Conservation (phyloP, 2,888 invertebrate species). For the Lacanobia oleracea region DNA sequence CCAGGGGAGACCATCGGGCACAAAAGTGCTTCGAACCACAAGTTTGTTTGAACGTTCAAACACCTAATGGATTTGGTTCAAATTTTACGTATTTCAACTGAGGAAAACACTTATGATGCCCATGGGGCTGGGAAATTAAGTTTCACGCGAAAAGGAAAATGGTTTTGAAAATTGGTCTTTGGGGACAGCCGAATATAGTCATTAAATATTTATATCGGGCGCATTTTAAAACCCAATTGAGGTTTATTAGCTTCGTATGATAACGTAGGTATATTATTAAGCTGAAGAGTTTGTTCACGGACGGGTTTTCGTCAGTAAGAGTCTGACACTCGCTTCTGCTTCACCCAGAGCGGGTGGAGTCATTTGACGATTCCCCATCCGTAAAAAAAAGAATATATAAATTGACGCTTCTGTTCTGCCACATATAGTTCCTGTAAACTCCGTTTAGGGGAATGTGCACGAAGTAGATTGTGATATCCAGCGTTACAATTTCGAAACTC, state of each 20-base stretch:
- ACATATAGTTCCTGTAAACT: no score
- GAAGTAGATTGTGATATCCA: no score
- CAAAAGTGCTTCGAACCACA: slow-evolving; percentile 37
- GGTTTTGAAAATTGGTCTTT: slow-evolving; percentile 55
- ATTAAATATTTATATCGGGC: slow-evolving; percentile 25
- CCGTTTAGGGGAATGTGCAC: no score
- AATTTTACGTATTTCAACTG: slow-evolving; percentile 55
- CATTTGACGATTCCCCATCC: no score
- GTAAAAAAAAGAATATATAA: no score
- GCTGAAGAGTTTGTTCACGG: no score
- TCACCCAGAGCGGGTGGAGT: no score
- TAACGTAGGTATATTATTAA: no score
- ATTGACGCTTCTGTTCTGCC: no score
- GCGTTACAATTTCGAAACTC: no score
- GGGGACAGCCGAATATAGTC: slow-evolving; percentile 27
- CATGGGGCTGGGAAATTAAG: slow-evolving; percentile 58
- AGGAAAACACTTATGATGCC: slow-evolving; percentile 54
- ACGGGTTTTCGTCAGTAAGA: no score
- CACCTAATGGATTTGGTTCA: slow-evolving; percentile 54
- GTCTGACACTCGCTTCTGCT: no score
- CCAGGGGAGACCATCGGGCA: slow-evolving; percentile 1
- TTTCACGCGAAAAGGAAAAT: slow-evolving; percentile 53
- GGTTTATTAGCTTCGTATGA: neutral
- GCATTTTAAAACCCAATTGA: slow-evolving; percentile 9
- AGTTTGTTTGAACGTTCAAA: slow-evolving; percentile 47